Percentiles rank a stretch among this genome's conserved stretches.
Conservation (phyloP, 1,140 invertebrate species). For the Leptopilina boulardi region DNA sequence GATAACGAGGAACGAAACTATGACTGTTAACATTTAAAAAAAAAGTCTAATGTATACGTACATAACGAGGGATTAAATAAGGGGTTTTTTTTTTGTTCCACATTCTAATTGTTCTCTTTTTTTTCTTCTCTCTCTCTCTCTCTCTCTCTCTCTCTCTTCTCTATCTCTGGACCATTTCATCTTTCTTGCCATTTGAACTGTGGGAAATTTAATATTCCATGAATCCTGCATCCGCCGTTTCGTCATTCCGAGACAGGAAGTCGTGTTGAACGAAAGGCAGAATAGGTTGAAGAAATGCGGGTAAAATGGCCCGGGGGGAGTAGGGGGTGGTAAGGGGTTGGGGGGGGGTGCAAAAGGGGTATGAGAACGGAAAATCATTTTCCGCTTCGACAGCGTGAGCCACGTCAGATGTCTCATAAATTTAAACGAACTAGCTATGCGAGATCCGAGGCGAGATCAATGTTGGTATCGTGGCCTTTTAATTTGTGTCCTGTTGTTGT, state of each 20-base stretch:
- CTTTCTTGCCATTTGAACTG: conserved; percentile 5
- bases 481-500: background rate
- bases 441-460: conserved; percentile 12
- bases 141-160: background rate
- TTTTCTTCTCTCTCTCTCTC: background rate
- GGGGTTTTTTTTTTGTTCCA: background rate
- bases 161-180: background rate
- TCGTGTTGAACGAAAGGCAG: background rate
- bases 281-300: conserved; percentile 11
- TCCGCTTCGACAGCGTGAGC: conserved; percentile 17
- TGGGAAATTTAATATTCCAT: conserved; percentile 24
- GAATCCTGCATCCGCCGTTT: conserved; percentile 11
- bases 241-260: conserved; percentile 25
- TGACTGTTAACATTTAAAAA: background rate
- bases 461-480: conserved; percentile 11
- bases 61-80: conserved; percentile 13
- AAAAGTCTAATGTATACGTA: conserved; percentile 3
- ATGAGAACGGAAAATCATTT: conserved; percentile 30
- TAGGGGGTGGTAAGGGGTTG: background rate
- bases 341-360: background rate
- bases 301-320: background rate
- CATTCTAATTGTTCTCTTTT: background rate
- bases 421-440: conserved; percentile 15
- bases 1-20: background rate
- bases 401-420: conserved; percentile 26